These are phyloP conservation scores for Serranus cabrilla DNA, from an alignment of 2,797 vertebrate genomes.

Conservation along the genomic window DNA sequence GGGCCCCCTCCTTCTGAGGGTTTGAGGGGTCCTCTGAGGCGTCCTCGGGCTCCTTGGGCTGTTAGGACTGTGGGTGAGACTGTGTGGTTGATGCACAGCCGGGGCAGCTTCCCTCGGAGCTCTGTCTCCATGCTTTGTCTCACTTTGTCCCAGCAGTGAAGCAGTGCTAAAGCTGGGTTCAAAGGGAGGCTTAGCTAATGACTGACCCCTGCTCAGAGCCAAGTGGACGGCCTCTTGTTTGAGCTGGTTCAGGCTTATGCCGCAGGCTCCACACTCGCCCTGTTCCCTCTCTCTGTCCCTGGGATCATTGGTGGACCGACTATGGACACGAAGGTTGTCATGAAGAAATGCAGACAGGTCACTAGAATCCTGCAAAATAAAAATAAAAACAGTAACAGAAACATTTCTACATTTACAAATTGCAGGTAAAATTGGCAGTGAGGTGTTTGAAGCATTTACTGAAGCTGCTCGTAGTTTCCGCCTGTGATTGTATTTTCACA, in stretches of 20 bases:
- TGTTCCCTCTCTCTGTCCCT: slow-evolving; percentile 87
- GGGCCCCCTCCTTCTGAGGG: slow-evolving; percentile 82
- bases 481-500: slow-evolving; percentile 6
- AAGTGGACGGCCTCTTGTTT: slow-evolving; percentile 96
- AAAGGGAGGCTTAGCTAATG: slow-evolving; percentile 81
- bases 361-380: slow-evolving; percentile 86
- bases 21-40: slow-evolving; percentile 86
- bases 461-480: not conserved
- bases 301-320: slow-evolving; percentile 86
- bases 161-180: slow-evolving; percentile 73
- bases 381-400: slow-evolving; percentile 24
- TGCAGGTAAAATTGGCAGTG: not conserved
- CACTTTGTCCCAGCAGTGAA: slow-evolving; percentile 56
- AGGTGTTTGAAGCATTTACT: not conserved
- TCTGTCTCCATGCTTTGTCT: slow-evolving; percentile 59
- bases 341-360: slow-evolving; percentile 90
- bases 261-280: slow-evolving; percentile 90
- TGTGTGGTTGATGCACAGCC: slow-evolving; percentile 75
- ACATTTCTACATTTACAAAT: not conserved
- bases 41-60: slow-evolving; percentile 88
- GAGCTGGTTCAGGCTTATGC: slow-evolving; percentile 91
- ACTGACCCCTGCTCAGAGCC: slow-evolving; percentile 91
- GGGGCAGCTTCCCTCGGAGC: slow-evolving; percentile 44
- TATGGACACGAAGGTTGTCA: slow-evolving; percentile 92
- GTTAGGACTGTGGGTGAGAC: slow-evolving; percentile 88